Evolutionary conservation across 1,140 invertebrate species (phyloP), one percentile per base, ranked within the genome.

Genomic region (Caenorhabditis briggsae): DNA sequence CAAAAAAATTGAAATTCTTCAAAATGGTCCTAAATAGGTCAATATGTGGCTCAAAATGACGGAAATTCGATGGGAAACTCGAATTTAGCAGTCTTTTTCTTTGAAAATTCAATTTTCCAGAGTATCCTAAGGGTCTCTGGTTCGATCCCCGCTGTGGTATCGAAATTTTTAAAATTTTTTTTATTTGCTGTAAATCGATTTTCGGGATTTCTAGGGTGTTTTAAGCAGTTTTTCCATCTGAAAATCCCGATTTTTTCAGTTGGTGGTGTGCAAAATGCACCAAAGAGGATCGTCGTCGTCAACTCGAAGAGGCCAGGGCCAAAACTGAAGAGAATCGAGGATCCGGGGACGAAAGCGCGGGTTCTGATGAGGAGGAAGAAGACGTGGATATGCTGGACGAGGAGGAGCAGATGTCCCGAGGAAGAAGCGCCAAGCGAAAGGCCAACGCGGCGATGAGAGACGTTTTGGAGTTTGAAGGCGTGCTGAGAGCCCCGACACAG

Each of bases 191-290:
- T 53, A n/a, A n/a, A n/a, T 53, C 50, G 33, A 33, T 33, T 33
- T 33, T 33, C 1, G 33, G 33, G 33, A 3, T 33, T 33, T 33
- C 9, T 53, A 1, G 11, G 16, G 50, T 11, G 6, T 5, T 53
- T 3, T 33, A 33, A 3, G 33, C 50, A 16, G 0, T 53, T 9
- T 53, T 11, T 53, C 50, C 50, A 53, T 14, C 11, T 53, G 2
- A 11, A 53, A 9, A 16, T 9, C 50, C 16, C 16, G 16, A 53
- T 53, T 53, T 41, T 41, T 65, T 0, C 61, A 65, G 61, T 23
- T 78, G 70, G 70, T 78, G 70, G 70, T 78, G 70, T 23, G 46
- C 46, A 14, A 78, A 78, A 23, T 78, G 70, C 46, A 78, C 70
- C 0, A 78, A 78, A 53, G 70, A 78, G 23, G 70, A 78, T 14